These are phyloP conservation scores for Crossocerus cetratus DNA, from an alignment of 2,888 invertebrate genomes.

Conservation along the genomic window DNA sequence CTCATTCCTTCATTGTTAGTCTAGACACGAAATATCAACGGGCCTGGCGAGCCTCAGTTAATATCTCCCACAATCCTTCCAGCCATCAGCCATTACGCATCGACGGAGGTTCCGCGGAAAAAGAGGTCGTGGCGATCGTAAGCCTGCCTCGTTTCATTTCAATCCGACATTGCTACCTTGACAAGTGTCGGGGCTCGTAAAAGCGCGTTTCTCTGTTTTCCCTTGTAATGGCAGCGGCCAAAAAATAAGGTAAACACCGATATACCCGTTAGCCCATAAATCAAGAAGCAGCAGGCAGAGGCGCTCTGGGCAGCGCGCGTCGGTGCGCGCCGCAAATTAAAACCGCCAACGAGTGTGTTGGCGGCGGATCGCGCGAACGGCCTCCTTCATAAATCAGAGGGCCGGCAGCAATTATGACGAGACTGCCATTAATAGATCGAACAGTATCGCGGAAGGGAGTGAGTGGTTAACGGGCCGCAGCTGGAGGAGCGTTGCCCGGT, in stretches of 20 bases:
- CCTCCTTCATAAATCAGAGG: constrained; percentile 34
- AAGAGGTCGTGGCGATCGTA: too few relatives aligned
- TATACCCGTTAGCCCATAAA: neutral
- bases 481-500: neutral
- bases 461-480: neutral
- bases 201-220: too few relatives aligned
- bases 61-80: too few relatives aligned
- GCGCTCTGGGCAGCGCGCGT: neutral
- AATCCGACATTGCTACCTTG: too few relatives aligned
- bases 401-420: constrained; percentile 26
- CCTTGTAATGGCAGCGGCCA: neutral
- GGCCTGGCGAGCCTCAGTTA: too few relatives aligned
- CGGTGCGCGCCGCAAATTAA: constrained; percentile 1
- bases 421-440: constrained; percentile 37
- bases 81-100: too few relatives aligned
- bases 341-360: neutral
- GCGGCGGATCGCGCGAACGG: constrained; percentile 10
- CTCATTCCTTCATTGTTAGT: too few relatives aligned
- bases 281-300: neutral
- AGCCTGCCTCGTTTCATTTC: too few relatives aligned
- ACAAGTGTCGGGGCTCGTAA: too few relatives aligned
- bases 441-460: constrained; percentile 1
- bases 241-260: neutral
- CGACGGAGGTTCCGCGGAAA: too few relatives aligned
- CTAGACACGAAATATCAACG: too few relatives aligned